Percentiles rank a stretch among this genome's conserved stretches.
Evolutionary conservation across 2,113 vertebrate genomes (phyloP).

Genomic region (Fregetta grallaria): DNA sequence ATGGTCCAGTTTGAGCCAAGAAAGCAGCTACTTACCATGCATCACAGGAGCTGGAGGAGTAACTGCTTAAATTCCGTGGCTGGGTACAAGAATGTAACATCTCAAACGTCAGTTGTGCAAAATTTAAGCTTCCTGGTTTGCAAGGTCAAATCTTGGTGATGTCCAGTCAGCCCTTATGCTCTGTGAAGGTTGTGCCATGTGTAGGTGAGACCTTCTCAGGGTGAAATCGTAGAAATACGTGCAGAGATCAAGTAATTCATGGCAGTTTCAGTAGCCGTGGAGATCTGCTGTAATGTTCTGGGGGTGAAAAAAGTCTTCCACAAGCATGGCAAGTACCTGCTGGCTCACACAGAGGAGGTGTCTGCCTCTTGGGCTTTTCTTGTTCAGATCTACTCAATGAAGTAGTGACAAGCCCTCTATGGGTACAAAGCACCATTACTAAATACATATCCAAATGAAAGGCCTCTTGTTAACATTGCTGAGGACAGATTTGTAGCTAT

Average conservation of each 20-base stretch:
- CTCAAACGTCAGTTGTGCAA: background rate
- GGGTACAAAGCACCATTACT: background rate
- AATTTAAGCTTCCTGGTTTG: background rate
- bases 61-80: background rate
- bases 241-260: background rate
- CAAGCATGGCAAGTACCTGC: background rate
- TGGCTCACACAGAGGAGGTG: background rate
- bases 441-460: background rate
- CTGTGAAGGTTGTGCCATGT: fast-evolving
- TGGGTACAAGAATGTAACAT: background rate
- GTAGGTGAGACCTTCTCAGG: background rate
- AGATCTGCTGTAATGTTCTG: background rate
- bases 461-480: background rate
- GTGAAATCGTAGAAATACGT: background rate
- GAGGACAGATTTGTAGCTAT: background rate
- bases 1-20: background rate
- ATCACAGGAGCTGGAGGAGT: background rate
- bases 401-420: background rate
- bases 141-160: background rate
- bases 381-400: background rate
- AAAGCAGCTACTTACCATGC: background rate
- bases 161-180: background rate
- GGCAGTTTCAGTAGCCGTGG: background rate
- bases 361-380: background rate
- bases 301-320: background rate